Evolutionary conservation across 2,797 vertebrate genomes (phyloP).

Genomic region (Lacerta viridis): DNA sequence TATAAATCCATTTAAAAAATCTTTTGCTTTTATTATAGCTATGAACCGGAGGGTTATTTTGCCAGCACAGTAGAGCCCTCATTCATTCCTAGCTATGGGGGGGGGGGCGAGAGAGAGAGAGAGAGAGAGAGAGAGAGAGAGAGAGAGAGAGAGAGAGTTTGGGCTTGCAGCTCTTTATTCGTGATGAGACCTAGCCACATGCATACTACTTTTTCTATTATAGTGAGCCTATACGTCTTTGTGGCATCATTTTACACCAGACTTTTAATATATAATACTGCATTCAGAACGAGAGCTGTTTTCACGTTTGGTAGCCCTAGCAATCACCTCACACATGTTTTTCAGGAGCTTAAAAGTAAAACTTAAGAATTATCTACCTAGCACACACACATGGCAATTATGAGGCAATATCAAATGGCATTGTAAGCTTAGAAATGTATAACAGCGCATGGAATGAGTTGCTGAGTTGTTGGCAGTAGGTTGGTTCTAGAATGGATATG

Average conservation of each 20-base stretch:
- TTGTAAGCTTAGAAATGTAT: background rate
- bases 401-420: background rate
- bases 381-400: background rate
- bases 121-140: no score
- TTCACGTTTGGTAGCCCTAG: background rate
- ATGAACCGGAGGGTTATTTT: constrained; percentile 3
- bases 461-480: background rate
- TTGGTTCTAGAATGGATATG: background rate
- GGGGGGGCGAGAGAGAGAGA: no score
- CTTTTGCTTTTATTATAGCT: constrained; percentile 13
- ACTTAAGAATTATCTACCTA: background rate
- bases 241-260: background rate
- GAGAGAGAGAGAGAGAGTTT: background rate
- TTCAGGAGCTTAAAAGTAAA: background rate
- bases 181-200: background rate
- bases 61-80: background rate
- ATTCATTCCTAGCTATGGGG: no score
- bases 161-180: background rate
- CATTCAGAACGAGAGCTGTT: background rate
- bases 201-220: background rate
- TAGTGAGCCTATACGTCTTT: background rate
- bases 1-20: background rate
- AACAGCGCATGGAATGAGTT: background rate
- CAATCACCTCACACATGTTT: background rate
- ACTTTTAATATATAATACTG: background rate